Evolutionary conservation across 2,888 invertebrate species (phyloP).

Genomic region (Acleris laterana): DNA sequence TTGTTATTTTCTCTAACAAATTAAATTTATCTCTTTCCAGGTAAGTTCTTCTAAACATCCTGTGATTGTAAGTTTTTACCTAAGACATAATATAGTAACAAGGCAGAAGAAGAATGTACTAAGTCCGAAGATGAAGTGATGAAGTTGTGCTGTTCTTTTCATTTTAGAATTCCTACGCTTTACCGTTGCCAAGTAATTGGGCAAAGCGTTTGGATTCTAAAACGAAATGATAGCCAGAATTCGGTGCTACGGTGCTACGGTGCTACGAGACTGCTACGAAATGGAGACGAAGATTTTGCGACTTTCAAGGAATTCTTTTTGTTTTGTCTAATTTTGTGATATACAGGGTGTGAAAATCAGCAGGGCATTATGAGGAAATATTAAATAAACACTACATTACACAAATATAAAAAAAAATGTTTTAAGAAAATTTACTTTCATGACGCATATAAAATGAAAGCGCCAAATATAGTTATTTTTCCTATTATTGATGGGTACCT

Average conservation of each 20-base stretch:
- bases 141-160: slow-evolving; percentile 69
- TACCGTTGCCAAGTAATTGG: slow-evolving; percentile 90
- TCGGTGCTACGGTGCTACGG: slow-evolving; percentile 25
- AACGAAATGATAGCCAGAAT: slow-evolving; percentile 85
- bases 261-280: too few relatives aligned
- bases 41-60: slow-evolving; percentile 11
- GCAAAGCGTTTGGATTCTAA: slow-evolving; percentile 99
- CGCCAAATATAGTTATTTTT: too few relatives aligned
- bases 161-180: slow-evolving; percentile 99
- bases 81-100: background rate
- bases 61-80: background rate
- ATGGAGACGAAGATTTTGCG: too few relatives aligned
- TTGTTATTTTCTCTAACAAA: background rate
- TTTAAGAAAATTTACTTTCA: too few relatives aligned
- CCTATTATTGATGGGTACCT: too few relatives aligned
- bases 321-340: too few relatives aligned
- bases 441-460: too few relatives aligned
- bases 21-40: slow-evolving; percentile 8
- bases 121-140: slow-evolving; percentile 43
- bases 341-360: too few relatives aligned
- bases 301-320: too few relatives aligned
- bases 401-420: too few relatives aligned
- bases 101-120: background rate
- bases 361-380: too few relatives aligned
- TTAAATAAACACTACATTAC: too few relatives aligned